These are phyloP conservation scores for Neomorphus geoffroyi DNA, from an alignment of 2,797 vertebrate species.

Conservation along the genomic window DNA sequence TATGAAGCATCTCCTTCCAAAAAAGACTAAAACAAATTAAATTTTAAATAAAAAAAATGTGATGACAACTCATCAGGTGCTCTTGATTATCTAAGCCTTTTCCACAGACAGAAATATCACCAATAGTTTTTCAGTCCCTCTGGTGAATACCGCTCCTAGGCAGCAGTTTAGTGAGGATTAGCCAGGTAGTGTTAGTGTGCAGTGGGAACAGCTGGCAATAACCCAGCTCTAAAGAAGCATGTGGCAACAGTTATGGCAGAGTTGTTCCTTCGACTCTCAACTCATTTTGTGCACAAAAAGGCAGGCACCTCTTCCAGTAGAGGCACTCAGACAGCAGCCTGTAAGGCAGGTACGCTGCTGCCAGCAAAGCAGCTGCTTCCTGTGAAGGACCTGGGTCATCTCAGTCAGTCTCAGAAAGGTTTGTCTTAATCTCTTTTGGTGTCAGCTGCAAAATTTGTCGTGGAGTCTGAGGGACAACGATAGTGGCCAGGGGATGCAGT, in stretches of 20 bases:
- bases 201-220: not conserved
- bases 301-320: accelerated
- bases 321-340: not conserved
- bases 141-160: not conserved
- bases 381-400: not conserved
- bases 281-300: not conserved
- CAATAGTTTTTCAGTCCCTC: not conserved
- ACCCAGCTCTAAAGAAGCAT: not conserved
- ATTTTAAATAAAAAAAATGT: accelerated
- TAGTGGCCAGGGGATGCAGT: not conserved
- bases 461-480: not conserved
- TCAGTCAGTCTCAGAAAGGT: not conserved
- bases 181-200: not conserved
- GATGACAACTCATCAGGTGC: not conserved
- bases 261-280: not conserved
- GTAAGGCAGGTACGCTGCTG: not conserved
- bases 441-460: not conserved
- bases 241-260: not conserved
- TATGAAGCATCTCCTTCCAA: not conserved
- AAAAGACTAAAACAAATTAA: not conserved
- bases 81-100: not conserved
- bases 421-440: not conserved
- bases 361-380: not conserved
- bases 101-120: not conserved
- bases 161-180: not conserved